Base-by-base conservation (phyloP, 2,797 vertebrate genomes). In the Pogoniulus pusillus region DNA sequence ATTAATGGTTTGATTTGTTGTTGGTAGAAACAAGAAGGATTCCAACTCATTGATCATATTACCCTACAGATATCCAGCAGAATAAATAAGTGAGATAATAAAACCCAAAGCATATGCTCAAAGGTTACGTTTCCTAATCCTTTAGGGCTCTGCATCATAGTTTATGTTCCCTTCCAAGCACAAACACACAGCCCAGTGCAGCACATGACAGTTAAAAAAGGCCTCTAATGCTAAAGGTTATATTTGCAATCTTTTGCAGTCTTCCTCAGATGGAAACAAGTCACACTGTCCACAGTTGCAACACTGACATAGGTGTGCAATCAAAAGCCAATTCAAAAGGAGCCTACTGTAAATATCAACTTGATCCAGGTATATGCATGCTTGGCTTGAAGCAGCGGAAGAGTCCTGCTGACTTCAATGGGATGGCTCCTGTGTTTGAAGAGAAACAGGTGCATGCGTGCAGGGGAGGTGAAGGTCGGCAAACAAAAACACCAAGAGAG, bases 1-100 rank as follows among this genome's bases (percentile, higher is more conserved):
- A 94, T 95, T 96, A 97, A 96, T 76, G 89, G 85, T 90, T 95
- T 97, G 96, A 97, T 97, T 96, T 97, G 96, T 96, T 96, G 95
- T 91, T 89, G 89, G 85, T 85, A 83, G 95, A 92, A 95, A 95
- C 72, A 94, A 89, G 93, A 92, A 87, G 65, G 91, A 96, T 95
- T 92, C 87, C 89, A 90, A 64, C 80, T 82, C 93, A 93, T 90
- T 78, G 96, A 96, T 96, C 94, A 96, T 73, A 59, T 94, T 95
- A 81, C 93, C 65, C 82, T 89, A 94, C 81, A 85, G 80, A 83
- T 85, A 95, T 81, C 91, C 75, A 91, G 80, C 72, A 87, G 87
- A 93, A 93, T 26, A 84, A 91, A 86, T 92, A 94, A 90, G 80
- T 39, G 47, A 72, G 84, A 64, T 68, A 89, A 87, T 66, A 81